Evolutionary conservation across 1,140 invertebrate species (phyloP).

Genomic region (Dermatophagoides farinae): DNA sequence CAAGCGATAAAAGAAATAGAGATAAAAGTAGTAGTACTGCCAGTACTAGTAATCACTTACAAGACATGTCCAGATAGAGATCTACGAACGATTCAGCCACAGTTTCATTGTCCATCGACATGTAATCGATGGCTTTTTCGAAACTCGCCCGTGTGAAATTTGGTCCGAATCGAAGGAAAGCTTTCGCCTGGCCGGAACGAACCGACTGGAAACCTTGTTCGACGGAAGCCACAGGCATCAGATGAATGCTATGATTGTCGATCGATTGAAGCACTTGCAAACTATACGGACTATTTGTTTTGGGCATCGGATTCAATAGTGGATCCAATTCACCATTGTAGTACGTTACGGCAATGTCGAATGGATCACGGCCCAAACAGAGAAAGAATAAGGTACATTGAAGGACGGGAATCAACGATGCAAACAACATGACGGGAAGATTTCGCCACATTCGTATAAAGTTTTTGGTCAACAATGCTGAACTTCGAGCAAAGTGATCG

Average conservation of each 20-base stretch:
- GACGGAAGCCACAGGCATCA: not conserved
- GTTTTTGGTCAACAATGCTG: slow-evolving; percentile 14
- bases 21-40: not conserved
- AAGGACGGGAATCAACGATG: slow-evolving; percentile 68
- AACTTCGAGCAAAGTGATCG: slow-evolving; percentile 11
- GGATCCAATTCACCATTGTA: slow-evolving; percentile 30
- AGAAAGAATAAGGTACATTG: slow-evolving; percentile 82
- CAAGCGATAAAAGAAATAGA: not conserved
- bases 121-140: not conserved
- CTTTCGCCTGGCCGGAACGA: slow-evolving; percentile 11
- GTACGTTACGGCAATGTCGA: slow-evolving; percentile 54
- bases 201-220: slow-evolving; percentile 8
- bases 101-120: slow-evolving; percentile 4
- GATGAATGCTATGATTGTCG: slow-evolving; percentile 8
- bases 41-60: slow-evolving; percentile 17
- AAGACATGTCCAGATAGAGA: slow-evolving; percentile 24
- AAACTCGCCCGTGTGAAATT: slow-evolving; percentile 13
- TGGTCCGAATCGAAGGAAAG: not conserved
- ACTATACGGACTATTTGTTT: not conserved
- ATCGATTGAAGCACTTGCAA: slow-evolving; percentile 3
- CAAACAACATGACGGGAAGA: slow-evolving; percentile 36
- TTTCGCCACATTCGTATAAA: slow-evolving; percentile 15
- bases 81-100: slow-evolving; percentile 20
- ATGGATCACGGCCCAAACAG: slow-evolving; percentile 72
- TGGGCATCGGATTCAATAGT: not conserved